A percentile compares a stretch with the other conserved stretches of the same genome.
phyloP scores from a whole-genome alignment of 2,797 vertebrate genomes.

The Graptemys geographica region DNA sequence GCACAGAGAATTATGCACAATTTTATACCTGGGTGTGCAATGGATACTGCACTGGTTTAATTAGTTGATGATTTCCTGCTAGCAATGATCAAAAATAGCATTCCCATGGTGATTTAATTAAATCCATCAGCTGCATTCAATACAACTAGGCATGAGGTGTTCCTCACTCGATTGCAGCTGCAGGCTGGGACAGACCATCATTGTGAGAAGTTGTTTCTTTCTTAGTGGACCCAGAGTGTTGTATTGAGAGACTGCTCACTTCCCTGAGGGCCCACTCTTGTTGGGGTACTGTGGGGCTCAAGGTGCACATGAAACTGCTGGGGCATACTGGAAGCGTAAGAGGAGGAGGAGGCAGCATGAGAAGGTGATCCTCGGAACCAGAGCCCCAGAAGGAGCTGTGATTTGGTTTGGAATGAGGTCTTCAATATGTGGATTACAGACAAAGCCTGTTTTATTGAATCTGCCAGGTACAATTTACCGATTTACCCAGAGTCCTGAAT shows the following conservation, averaged over 20 bases:
- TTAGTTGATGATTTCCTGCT: background rate
- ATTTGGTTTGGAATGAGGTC: too few relatives aligned
- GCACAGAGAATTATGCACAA: background rate
- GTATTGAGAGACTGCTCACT: background rate
- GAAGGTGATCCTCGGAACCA: too few relatives aligned
- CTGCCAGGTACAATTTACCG: background rate
- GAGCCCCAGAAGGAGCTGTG: background rate
- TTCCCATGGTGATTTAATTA: background rate
- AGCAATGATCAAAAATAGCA: background rate
- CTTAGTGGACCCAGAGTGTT: background rate
- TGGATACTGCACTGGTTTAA: background rate
- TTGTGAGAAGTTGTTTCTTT: background rate
- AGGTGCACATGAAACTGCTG: rapidly evolving
- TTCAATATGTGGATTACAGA: too few relatives aligned
- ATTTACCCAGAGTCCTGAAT: too few relatives aligned
- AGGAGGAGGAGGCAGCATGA: too few relatives aligned
- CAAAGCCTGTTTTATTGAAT: background rate
- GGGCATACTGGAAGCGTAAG: background rate
- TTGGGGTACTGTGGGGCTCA: too few relatives aligned
- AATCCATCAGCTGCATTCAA: background rate
- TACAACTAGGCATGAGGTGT: background rate
- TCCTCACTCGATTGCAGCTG: background rate
- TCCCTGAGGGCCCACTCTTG: background rate
- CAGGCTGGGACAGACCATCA: background rate
- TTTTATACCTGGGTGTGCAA: background rate